Evolutionary conservation across 2,888 invertebrate species (phyloP).

Genomic region (Muscina levida): DNA sequence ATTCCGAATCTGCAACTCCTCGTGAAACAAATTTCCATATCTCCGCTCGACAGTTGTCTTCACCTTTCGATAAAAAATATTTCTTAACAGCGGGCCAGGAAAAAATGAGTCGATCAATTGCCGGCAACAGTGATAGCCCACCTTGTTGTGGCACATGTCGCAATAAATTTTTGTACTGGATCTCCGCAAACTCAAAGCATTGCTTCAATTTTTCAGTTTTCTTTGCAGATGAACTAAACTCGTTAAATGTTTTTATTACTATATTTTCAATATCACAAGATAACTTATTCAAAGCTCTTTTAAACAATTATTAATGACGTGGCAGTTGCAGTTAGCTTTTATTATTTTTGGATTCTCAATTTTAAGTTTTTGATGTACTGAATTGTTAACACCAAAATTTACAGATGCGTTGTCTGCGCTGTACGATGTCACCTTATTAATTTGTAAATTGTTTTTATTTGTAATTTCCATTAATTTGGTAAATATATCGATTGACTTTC

Average conservation of each 20-base stretch:
- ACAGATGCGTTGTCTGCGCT: slow-evolving; percentile 49
- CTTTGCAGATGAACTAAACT: slow-evolving; percentile 45
- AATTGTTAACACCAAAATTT: slow-evolving; percentile 44
- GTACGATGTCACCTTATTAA: slow-evolving; percentile 35
- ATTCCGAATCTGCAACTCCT: slow-evolving; percentile 37
- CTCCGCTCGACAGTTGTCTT: slow-evolving; percentile 44
- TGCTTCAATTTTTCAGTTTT: slow-evolving; percentile 29
- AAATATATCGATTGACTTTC: slow-evolving; percentile 36
- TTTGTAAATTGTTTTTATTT: slow-evolving; percentile 33
- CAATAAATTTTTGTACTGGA: slow-evolving; percentile 49
- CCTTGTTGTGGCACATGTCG: slow-evolving; percentile 48
- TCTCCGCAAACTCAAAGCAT: slow-evolving; percentile 47
- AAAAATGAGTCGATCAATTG: slow-evolving; percentile 51
- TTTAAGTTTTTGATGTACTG: slow-evolving; percentile 42
- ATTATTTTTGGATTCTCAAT: slow-evolving; percentile 20
- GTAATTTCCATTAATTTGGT: slow-evolving; percentile 44
- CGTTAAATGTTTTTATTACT: slow-evolving; percentile 50
- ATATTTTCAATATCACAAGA: slow-evolving; percentile 39
- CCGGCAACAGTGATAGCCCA: slow-evolving; percentile 52
- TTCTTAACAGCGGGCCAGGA: slow-evolving; percentile 55
- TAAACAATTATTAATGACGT: slow-evolving; percentile 41
- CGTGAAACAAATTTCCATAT: slow-evolving; percentile 52
- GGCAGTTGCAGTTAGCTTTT: slow-evolving; percentile 31
- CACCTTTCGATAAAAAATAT: slow-evolving; percentile 43
- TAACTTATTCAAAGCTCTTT: slow-evolving; percentile 25